Evolutionary conservation across 2,888 invertebrate species (phyloP).

Genomic region (Glyphotaelius pellucidus): DNA sequence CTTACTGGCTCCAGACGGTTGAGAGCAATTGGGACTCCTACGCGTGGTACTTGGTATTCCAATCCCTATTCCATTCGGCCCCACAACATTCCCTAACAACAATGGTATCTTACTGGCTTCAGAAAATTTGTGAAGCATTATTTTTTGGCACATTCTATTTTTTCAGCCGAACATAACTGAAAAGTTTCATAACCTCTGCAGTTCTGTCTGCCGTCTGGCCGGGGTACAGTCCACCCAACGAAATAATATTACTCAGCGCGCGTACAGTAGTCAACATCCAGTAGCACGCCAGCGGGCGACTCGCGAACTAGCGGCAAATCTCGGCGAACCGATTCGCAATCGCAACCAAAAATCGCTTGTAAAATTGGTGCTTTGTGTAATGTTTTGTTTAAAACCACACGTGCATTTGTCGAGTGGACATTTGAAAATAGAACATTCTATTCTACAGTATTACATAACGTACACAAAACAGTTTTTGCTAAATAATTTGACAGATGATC

Average conservation of each 20-base stretch:
- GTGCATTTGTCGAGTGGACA: not conserved
- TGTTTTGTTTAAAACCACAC: not conserved
- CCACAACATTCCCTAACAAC: too few relatives aligned
- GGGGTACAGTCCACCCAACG: not conserved
- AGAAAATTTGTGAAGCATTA: too few relatives aligned
- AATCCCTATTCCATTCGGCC: too few relatives aligned
- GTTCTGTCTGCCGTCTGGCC: not conserved
- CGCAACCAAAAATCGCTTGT: not conserved
- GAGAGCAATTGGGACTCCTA: too few relatives aligned
- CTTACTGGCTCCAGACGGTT: too few relatives aligned
- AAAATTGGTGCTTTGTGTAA: not conserved
- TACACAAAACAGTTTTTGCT: not conserved
- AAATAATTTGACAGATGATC: not conserved
- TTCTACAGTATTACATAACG: not conserved
- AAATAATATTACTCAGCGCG: not conserved
- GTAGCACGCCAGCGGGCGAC: not conserved
- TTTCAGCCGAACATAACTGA: too few relatives aligned
- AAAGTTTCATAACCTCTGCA: not conserved
- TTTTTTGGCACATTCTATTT: too few relatives aligned
- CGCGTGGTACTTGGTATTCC: too few relatives aligned
- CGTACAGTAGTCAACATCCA: not conserved
- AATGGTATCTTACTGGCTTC: too few relatives aligned
- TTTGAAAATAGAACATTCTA: not conserved
- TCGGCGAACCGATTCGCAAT: not conserved
- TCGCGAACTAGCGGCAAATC: not conserved